These are phyloP conservation scores for Numenius arquata DNA, from an alignment of 2,113 vertebrate species.

Conservation along the genomic window DNA sequence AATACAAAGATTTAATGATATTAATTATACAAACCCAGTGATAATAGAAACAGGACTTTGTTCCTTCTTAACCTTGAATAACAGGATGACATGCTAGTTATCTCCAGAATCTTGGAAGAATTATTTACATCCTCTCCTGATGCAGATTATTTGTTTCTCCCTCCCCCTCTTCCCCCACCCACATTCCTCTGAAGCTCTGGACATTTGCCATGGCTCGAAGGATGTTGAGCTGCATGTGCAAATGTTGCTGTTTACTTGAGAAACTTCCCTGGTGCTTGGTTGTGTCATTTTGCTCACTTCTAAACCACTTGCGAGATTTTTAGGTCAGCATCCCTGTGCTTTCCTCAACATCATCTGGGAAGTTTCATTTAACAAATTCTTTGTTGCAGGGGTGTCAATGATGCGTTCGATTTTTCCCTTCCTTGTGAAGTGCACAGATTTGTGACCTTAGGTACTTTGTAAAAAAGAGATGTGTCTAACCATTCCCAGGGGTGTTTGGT, in stretches of 20 bases:
- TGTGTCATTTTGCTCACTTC: background rate
- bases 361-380: background rate
- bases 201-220: background rate
- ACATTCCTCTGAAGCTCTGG: background rate
- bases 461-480: background rate
- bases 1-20: background rate
- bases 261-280: background rate
- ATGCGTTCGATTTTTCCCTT: background rate
- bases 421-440: fast-evolving
- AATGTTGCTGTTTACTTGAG: background rate
- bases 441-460: background rate
- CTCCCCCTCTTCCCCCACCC: background rate
- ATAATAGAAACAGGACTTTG: background rate
- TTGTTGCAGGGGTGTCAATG: background rate
- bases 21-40: background rate
- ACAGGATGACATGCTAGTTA: background rate
- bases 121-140: background rate
- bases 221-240: background rate
- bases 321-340: background rate
- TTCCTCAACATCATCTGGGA: background rate
- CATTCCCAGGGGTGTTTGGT: background rate
- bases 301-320: background rate
- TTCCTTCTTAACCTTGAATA: background rate
- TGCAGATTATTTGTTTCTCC: background rate
- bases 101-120: background rate